Conservation (phyloP, 2,797 vertebrate species). For the Otolemur crassicaudatus region DNA sequence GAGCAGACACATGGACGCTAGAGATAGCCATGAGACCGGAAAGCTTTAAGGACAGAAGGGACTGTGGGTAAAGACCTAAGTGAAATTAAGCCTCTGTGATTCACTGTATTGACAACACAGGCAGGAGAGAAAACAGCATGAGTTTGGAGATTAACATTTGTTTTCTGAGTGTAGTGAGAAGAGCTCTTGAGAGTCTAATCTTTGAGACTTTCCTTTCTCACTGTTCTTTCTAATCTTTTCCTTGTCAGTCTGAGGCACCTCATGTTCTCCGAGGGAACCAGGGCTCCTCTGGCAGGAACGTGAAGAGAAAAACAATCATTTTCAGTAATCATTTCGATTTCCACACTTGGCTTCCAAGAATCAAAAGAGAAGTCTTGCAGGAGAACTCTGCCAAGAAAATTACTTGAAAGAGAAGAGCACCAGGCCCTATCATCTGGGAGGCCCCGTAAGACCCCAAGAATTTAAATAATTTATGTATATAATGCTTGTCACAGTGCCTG, state of each 20-base stretch:
- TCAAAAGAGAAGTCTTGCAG: not conserved
- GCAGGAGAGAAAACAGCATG: not conserved
- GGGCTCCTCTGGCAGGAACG: not conserved
- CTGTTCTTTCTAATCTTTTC: not conserved
- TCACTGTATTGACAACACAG: not conserved
- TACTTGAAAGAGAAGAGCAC: not conserved
- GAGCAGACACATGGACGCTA: not conserved
- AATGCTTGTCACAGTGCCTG: not conserved
- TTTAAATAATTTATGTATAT: not conserved
- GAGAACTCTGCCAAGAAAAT: not conserved
- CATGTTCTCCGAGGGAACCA: not conserved
- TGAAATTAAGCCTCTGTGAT: not conserved
- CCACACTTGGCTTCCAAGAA: not conserved
- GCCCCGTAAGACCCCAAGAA: not conserved
- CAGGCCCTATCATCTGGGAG: not conserved
- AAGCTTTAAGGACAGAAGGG: not conserved
- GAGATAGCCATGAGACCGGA: not conserved
- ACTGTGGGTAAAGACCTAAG: not conserved
- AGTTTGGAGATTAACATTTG: not conserved
- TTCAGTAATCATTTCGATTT: constrained; percentile 11
- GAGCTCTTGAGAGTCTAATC: not conserved
- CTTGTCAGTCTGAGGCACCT: not conserved
- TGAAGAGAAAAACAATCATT: not conserved
- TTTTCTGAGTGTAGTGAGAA: not conserved
- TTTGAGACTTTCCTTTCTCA: not conserved